Base-by-base conservation (phyloP, 2,888 invertebrate genomes). In the Coenonympha glycerion region DNA sequence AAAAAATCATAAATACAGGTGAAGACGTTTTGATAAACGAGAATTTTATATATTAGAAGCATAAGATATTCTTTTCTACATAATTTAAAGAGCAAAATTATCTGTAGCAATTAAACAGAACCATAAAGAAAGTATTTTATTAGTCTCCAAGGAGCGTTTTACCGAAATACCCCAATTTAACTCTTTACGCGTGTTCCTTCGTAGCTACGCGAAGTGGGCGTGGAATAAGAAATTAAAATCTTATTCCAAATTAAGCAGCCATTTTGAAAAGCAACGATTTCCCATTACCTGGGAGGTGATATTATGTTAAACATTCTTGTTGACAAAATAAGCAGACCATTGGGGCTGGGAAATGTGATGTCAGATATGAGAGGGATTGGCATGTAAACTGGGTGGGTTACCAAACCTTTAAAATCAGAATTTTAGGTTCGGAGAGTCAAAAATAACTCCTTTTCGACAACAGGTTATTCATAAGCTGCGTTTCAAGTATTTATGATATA, bases 61-160 rank as follows among this genome's bases (percentile, higher is more conserved):
- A n/a, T n/a, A n/a, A n/a, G n/a, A 13, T 11, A 15, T 16, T 5
- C 28, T n/a, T 22, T 22, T 22, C 8, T 1, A 22, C 1, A 21
- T 22, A 15, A 37, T 6, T 3, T 11, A 22, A 22, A 22, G 37
- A 22, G 21, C 13, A 22, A 22, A 37, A 22, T 37, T 22, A 37
- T 37, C 15, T 1, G 46, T 36, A 36, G 26, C 46, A 46, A 36
- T 46, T 46, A 36, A 26, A 36, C 36, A 18, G 36, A 33, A 26
- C 46, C 46, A 46, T 46, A 16, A 46, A 46, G 34, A 26, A 28
- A 26, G 36, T 24, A 46, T 26, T 46, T 46, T 46, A 46, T 46
- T 46, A 26, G 46, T 36, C 46, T 46, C 46, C 1, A 11, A 22
- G 36, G 46, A 36, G 36, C 26, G 21, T 36, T 46, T 46, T 33